Evolutionary conservation across 2,113 vertebrate species (phyloP).

Genomic region (Gymnorhina tibicen): DNA sequence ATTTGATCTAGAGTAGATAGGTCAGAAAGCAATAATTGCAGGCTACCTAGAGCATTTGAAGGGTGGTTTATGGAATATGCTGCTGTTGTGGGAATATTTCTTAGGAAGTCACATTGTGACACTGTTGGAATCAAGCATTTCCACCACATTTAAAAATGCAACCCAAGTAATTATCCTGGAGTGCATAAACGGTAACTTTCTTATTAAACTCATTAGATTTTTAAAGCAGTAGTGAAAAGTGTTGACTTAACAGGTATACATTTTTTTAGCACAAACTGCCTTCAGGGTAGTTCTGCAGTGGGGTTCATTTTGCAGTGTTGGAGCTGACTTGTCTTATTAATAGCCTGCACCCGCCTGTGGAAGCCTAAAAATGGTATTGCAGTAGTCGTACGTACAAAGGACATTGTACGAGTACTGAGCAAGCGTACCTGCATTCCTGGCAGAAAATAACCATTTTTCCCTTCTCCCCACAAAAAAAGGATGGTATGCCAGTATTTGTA

Average conservation of each 20-base stretch:
- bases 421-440: not conserved
- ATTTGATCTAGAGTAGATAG: not conserved
- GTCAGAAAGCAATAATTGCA: not conserved
- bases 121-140: not conserved
- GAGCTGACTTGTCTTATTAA: slow-evolving; percentile 56
- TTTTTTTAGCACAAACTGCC: not conserved
- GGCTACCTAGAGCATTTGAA: not conserved
- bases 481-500: not conserved
- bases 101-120: not conserved
- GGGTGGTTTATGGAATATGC: not conserved
- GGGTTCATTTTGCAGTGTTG: slow-evolving; percentile 39
- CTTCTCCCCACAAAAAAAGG: not conserved
- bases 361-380: slow-evolving; percentile 64
- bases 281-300: not conserved
- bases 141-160: not conserved
- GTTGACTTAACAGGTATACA: slow-evolving; percentile 25
- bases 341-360: slow-evolving; percentile 52
- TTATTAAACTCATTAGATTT: slow-evolving; percentile 13
- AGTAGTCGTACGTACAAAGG: slow-evolving; percentile 44
- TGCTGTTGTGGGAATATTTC: not conserved
- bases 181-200: not conserved
- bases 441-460: not conserved
- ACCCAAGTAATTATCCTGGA: not conserved
- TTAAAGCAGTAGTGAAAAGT: not conserved
- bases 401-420: not conserved